Evolutionary conservation across 2,888 invertebrate species (phyloP).

Genomic region (Agrotis puta): DNA sequence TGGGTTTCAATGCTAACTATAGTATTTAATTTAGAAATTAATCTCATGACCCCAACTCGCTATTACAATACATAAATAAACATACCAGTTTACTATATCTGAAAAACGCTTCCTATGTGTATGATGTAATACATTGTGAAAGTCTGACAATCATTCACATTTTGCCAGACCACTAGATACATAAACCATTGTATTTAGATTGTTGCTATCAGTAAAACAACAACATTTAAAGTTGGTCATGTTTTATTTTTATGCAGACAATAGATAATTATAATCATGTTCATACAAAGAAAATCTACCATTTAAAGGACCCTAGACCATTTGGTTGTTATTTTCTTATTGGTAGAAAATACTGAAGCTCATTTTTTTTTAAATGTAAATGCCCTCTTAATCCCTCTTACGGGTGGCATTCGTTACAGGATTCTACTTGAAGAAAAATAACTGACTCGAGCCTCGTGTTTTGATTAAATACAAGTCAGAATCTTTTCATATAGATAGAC

Average conservation of each 20-base stretch:
- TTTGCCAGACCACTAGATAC: conserved; percentile 2
- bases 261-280: too few species aligned
- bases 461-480: neutral
- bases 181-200: neutral
- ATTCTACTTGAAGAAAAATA: too few species aligned
- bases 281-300: too few species aligned
- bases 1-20: too few species aligned
- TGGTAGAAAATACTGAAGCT: neutral
- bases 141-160: conserved; percentile 14
- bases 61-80: neutral
- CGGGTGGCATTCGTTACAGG: neutral
- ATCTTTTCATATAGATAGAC: too few species aligned
- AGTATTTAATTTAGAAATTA: conserved; percentile 13
- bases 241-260: too few species aligned
- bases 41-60: neutral
- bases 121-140: conserved; percentile 14
- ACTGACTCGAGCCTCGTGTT: too few species aligned
- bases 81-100: neutral
- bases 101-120: conserved; percentile 3
- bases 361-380: neutral
- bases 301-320: too few species aligned
- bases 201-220: neutral
- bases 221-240: too few species aligned
- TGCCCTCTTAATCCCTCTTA: neutral
- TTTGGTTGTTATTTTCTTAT: neutral